Evolutionary conservation across 2,888 invertebrate genomes (phyloP), one percentile per base, ranked within the genome.

Genomic region (Xestia ashworthii): DNA sequence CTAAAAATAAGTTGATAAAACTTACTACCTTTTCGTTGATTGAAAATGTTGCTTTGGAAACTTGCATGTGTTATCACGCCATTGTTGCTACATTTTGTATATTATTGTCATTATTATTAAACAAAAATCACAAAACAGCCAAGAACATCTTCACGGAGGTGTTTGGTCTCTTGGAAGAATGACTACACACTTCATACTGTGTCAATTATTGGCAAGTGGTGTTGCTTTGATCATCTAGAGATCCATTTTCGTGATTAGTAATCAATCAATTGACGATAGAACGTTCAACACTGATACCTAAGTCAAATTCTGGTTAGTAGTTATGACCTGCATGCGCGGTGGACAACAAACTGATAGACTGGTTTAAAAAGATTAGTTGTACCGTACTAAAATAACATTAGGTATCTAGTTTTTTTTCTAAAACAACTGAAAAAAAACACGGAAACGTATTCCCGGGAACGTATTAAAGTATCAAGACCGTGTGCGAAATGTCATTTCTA

Each of bases 211-310:
- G 53, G n/a, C n/a, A 25, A 41, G 50, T 5, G 25, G 16, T 53
- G 64, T n/a, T 38, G 65, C 64, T 71, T 8, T 38, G 65, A 60
- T 25, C 22, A 44, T n/a, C 38, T n/a, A 19, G 14, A 72, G 44
- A 6, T 66, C 50, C 44, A 78, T 78, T 66, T 62, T 62, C 62
- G 32, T 41, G 22, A 78, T 78, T 55, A 64, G 16, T 14, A 48
- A 58, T 58, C 80, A 58, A 58, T 65, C 32, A 50, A 71, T 38
- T 50, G 22, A 50, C 38, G 19, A 66, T 58, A 78, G 2, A 71
- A 25, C 11, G n/a, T 6, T 48, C 14, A 55, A 48, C 41, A 55
- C 12, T 48, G 64, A 46, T 67, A 53, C 44, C 44, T 44, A 19
- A 60, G 60, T 53, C 1, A 69, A 8, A 22, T 22, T 4, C 55